These are phyloP conservation scores for Eurosta solidaginis DNA, from an alignment of 1,140 invertebrate genomes.

Conservation along the genomic window DNA sequence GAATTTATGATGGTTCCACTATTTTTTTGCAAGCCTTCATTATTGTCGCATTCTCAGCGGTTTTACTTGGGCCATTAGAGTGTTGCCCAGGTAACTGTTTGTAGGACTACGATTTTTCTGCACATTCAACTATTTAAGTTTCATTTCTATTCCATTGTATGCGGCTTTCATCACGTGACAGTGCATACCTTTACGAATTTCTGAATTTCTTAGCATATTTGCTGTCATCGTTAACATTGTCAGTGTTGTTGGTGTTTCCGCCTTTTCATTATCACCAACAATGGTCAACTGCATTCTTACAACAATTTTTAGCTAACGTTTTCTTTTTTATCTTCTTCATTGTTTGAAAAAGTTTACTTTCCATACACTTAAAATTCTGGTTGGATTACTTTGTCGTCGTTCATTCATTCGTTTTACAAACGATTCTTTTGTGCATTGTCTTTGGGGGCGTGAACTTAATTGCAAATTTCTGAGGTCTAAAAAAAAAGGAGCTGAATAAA, in stretches of 20 bases:
- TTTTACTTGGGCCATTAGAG: neutral
- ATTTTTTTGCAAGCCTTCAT: neutral
- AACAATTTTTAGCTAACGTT: neutral
- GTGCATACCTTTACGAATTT: neutral
- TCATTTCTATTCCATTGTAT: neutral
- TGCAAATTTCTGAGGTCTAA: no score
- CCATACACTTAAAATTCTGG: no score
- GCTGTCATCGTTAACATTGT: neutral
- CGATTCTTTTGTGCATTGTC: no score
- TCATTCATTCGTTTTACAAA: no score
- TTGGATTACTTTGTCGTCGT: no score
- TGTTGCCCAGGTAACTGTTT: neutral
- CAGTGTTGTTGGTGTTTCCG: neutral
- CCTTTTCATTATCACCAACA: neutral
- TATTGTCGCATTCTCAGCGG: neutral
- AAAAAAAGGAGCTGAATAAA: no score
- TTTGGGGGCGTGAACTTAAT: no score
- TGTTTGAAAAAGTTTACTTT: no score
- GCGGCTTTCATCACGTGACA: conserved; percentile 15
- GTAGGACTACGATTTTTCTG: neutral
- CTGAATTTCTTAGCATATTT: neutral
- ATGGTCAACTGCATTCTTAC: neutral
- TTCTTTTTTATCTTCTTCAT: no score
- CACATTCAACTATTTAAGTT: neutral
- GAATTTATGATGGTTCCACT: no score